Evolutionary conservation across 1,140 invertebrate species (phyloP), one percentile per base, ranked within the genome.

Genomic region (Antheraea mylitta): DNA sequence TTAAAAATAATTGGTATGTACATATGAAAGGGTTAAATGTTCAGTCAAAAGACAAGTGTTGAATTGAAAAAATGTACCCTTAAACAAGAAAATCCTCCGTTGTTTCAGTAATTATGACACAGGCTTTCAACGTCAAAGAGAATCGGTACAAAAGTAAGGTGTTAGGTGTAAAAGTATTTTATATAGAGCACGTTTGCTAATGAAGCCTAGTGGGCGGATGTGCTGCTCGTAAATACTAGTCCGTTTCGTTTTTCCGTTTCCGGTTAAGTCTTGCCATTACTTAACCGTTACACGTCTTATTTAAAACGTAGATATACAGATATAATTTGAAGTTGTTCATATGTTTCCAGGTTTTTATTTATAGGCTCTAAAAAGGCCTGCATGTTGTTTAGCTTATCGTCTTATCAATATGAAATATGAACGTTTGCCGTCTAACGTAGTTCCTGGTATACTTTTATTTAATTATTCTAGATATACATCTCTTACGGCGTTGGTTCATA

Each of bases 171-270:
- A 58, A 38, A 69, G 22, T 58, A 42, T 64, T 61, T 61, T 61
- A 13, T 53, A 53, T 53, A 16, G 18, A 10, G 19, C 10, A 53
- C 78, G 71, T 74, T 78, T 76, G 74, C 71, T 82, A 84, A 83
- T 81, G 79, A 81, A 73, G 75, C 75, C 78, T 72, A 72, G 68
- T 73, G 76, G 77, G 77, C 86, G 86, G 86, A 85, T 78, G 83
- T 81, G 64, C 75, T 69, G 77, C 75, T 85, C 86, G 85, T 89
- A 89, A 89, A 89, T 89, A 87, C 83, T 78, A 77, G 80, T 78
- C 80, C 83, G 81, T 83, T 85, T 82, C 81, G 86, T 89, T 89
- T 86, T 87, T 88, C 87, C 89, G 85, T 75, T 89, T 89, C 89
- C 89, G 81, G 75, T 77, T 79, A 74, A 78, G 77, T 80, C 82